Conservation (phyloP, 1,140 invertebrate genomes). For the Myzus persicae region DNA sequence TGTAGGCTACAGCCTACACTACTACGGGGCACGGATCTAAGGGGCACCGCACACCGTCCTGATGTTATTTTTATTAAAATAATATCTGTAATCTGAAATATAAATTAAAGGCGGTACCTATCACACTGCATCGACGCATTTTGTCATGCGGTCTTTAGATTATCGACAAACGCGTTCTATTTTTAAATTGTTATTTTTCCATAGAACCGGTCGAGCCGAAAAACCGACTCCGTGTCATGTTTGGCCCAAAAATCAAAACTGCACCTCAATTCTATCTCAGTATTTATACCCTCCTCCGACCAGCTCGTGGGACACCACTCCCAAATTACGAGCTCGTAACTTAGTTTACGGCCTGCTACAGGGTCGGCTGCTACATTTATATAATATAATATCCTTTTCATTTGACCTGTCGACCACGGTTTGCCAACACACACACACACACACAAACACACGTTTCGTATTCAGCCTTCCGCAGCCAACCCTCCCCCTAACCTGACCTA, state of each 20-base stretch:
- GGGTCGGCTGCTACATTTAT: neutral
- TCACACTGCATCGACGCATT: no score
- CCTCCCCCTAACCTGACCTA: neutral
- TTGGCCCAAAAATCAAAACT: constrained; percentile 32
- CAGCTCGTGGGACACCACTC: neutral
- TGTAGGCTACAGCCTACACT: no score
- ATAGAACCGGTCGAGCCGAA: no score
- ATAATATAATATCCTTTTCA: constrained; percentile 23
- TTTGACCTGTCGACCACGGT: constrained; percentile 35
- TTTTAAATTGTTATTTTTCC: no score
- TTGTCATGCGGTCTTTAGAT: no score
- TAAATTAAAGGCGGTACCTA: no score
- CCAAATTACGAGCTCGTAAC: constrained; percentile 19
- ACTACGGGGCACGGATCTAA: no score
- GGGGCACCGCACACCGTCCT: no score
- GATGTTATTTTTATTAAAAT: no score
- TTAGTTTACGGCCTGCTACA: constrained; percentile 22
- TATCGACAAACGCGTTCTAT: no score
- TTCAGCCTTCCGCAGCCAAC: neutral
- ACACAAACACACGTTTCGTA: neutral
- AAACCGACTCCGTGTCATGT: no score
- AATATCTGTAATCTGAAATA: no score
- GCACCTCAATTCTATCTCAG: neutral
- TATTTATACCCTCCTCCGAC: neutral
- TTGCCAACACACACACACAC: neutral